These are phyloP conservation scores for Megalops atlanticus DNA, from an alignment of 2,113 vertebrate genomes.

Conservation along the genomic window DNA sequence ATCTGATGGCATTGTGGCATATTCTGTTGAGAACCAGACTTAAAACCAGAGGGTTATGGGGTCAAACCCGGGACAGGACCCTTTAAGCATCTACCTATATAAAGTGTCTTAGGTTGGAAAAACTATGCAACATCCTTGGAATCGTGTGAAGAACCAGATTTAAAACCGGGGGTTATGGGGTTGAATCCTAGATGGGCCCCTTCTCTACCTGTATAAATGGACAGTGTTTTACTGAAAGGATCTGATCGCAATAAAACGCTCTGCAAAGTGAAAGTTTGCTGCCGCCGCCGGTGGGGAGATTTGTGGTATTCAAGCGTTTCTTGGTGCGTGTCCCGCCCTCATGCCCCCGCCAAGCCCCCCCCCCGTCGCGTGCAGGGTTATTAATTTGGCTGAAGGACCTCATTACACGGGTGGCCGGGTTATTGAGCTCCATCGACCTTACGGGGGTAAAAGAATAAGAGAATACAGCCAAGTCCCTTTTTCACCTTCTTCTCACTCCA, in stretches of 20 bases:
- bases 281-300: not conserved
- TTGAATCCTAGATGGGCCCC: too few species aligned
- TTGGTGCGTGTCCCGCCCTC: not conserved
- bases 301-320: not conserved
- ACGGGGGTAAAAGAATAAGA: not conserved
- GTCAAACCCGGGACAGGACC: too few species aligned
- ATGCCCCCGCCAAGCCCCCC: not conserved
- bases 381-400: constrained; percentile 25
- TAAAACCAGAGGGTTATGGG: too few species aligned
- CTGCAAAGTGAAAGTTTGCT: too few species aligned
- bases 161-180: too few species aligned
- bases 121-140: too few species aligned
- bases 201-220: too few species aligned
- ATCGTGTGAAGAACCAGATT: too few species aligned
- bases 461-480: not conserved
- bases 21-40: too few species aligned
- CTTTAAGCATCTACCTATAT: too few species aligned
- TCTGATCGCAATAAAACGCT: not conserved
- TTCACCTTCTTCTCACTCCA: not conserved
- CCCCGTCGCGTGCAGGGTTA: not conserved
- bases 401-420: constrained; percentile 21
- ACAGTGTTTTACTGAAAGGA: not conserved
- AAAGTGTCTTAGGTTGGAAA: too few species aligned
- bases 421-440: constrained; percentile 2
- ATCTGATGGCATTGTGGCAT: too few species aligned